Evolutionary conservation across 2,113 vertebrate species (phyloP).

Genomic region (Chionis minor): DNA sequence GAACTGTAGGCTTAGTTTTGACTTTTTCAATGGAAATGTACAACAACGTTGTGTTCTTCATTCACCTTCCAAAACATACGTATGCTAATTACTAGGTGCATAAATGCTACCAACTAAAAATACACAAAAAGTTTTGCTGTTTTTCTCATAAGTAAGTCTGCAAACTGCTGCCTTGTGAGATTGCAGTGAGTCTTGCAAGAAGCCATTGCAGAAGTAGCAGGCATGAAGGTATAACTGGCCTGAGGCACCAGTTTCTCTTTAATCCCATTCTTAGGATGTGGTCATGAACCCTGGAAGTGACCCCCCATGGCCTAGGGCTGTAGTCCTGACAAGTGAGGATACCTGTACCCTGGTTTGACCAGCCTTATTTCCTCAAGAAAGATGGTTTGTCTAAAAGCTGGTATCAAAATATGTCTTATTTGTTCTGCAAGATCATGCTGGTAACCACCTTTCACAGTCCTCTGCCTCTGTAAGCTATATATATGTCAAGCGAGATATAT

Average conservation of each 20-base stretch:
- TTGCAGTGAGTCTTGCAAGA: not conserved
- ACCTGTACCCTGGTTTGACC: not conserved
- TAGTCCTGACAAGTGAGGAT: not conserved
- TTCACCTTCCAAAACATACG: not conserved
- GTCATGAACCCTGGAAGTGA: not conserved
- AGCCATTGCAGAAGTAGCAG: not conserved
- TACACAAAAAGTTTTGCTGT: not conserved
- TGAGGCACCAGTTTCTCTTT: not conserved
- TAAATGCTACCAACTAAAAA: not conserved
- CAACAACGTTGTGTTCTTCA: not conserved
- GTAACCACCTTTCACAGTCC: not conserved
- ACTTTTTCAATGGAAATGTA: not conserved
- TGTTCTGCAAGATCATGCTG: not conserved
- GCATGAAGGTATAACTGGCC: not conserved
- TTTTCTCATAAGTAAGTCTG: not conserved
- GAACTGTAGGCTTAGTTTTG: not conserved
- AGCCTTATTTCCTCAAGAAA: constrained; percentile 10
- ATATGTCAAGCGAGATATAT: not conserved
- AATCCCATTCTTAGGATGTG: not conserved
- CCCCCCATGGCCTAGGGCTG: not conserved
- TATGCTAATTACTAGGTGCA: not conserved
- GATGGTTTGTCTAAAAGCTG: not conserved
- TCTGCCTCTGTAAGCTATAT: not conserved
- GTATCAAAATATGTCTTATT: constrained; percentile 18
- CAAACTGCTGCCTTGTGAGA: not conserved